These are phyloP conservation scores for Drosophila pandora DNA, from an alignment of 1,140 invertebrate species.

Conservation along the genomic window DNA sequence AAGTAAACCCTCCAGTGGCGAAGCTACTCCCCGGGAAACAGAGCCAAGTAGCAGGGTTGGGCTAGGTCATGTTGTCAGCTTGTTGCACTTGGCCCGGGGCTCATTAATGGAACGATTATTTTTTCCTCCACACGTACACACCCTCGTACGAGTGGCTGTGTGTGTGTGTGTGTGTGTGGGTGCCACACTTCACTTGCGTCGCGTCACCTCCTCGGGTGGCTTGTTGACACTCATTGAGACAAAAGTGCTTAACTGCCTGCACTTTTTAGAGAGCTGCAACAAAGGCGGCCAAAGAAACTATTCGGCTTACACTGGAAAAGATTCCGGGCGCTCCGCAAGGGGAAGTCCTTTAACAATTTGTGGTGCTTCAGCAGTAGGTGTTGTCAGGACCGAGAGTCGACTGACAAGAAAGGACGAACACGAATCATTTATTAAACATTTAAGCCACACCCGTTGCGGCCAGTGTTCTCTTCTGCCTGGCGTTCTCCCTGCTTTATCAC, in stretches of 20 bases:
- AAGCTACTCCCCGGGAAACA: not conserved
- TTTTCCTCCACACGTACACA: slow-evolving; percentile 49
- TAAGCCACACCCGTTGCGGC: not conserved
- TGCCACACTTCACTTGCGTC: slow-evolving; percentile 54
- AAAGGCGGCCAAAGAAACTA: slow-evolving; percentile 13
- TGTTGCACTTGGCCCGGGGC: slow-evolving; percentile 81
- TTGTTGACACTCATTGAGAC: slow-evolving; percentile 82
- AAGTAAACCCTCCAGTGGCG: slow-evolving; percentile 33
- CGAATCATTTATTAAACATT: not conserved
- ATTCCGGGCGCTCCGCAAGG: not conserved
- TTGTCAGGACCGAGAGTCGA: not conserved
- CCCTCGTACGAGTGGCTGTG: not conserved
- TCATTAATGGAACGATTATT: slow-evolving; percentile 82
- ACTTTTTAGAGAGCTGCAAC: slow-evolving; percentile 56
- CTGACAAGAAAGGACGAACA: not conserved
- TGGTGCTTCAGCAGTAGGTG: not conserved
- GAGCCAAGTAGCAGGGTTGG: slow-evolving; percentile 36
- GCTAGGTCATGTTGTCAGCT: slow-evolving; percentile 77
- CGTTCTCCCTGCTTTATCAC: slow-evolving; percentile 8
- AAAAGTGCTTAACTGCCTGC: slow-evolving; percentile 80
- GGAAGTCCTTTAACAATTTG: not conserved
- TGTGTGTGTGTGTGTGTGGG: slow-evolving; percentile 11
- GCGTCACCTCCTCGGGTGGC: slow-evolving; percentile 48
- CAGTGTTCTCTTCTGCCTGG: slow-evolving; percentile 12
- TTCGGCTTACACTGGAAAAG: not conserved